Evolutionary conservation across 2,888 invertebrate genomes (phyloP), one percentile per base, ranked within the genome.

Genomic region (Koerneria pararmatus): DNA sequence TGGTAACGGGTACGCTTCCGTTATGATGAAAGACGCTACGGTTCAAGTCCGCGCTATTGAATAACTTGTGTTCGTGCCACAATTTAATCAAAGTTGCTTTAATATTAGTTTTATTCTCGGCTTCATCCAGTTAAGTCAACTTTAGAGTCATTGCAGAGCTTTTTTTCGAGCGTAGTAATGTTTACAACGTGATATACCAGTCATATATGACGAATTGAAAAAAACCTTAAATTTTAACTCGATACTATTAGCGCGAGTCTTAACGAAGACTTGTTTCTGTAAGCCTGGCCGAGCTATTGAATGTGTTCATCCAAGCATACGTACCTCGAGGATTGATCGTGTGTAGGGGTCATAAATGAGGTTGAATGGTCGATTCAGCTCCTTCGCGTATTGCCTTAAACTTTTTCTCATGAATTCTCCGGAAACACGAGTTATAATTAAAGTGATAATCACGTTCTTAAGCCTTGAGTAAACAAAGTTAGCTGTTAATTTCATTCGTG

Each of bases 271-370:
- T 22, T 22, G 15, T 51, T 51, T 22, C 8, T 51, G 51, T 11
- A 15, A 51, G 51, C n/a, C 19, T 8, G 11, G 15, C 27, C 4
- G 29, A 37, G 6, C 27, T 5, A 11, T 49, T n/a, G 19, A 19
- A 34, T 4, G 24, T 49, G 3, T 24, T n/a, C n/a, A n/a, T n/a
- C n/a, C 35, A 3, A 31, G 27, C 6, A 41, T 2, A 19, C 1
- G 24, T 5, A 64, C 64, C 56, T 64, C 64, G 15, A 46, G 54
- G 29, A 83, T 73, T 22, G 74, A 71, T 58, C 78, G 76, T 22
- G 79, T 79, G 68, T 73, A 77, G 24, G 82, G 81, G 69, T 83
- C 73, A 69, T 80, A 82, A 29, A 76, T 67, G 5, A 80, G 74
- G 27, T 73, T 67, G 58, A 73, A 78, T 2, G 78, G 74, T 6